These are phyloP conservation scores for Ispidina lecontei DNA, from an alignment of 2,797 vertebrate genomes.

Conservation along the genomic window DNA sequence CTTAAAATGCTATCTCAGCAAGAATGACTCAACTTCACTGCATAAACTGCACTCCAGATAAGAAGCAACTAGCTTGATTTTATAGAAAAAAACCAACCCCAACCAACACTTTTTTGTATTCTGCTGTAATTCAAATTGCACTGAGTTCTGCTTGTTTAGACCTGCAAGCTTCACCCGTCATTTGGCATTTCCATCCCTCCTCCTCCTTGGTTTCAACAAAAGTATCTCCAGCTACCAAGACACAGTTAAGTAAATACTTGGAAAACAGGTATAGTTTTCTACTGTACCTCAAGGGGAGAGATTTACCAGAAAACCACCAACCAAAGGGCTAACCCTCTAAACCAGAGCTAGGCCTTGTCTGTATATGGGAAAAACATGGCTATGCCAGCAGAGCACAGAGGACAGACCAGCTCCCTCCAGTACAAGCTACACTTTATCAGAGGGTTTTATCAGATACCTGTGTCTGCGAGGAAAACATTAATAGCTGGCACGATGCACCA, in stretches of 20 bases:
- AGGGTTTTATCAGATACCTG: not conserved
- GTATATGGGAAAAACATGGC: rapidly evolving
- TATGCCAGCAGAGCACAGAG: not conserved
- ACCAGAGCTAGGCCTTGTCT: not conserved
- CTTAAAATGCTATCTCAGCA: constrained; percentile 65
- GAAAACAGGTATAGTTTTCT: constrained; percentile 4
- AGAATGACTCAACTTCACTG: constrained; percentile 58
- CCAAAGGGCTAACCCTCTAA: not conserved
- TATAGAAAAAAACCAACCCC: not conserved
- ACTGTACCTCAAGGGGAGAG: not conserved
- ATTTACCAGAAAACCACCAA: not conserved
- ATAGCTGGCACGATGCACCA: not conserved
- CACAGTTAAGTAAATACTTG: not conserved
- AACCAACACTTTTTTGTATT: not conserved
- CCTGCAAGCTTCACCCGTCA: constrained; percentile 26
- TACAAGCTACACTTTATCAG: not conserved
- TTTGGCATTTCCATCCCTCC: constrained; percentile 31
- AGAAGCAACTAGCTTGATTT: constrained; percentile 36
- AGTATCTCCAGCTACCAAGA: not conserved
- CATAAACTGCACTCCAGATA: constrained; percentile 35
- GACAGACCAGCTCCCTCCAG: not conserved
- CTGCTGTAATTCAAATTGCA: constrained; percentile 42
- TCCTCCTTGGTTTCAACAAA: not conserved
- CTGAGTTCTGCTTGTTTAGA: constrained; percentile 51
- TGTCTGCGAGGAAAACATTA: constrained; percentile 7